Evolutionary conservation across 1,140 invertebrate species (phyloP), one percentile per base, ranked within the genome.

Genomic region (Hycleus cichorii): DNA sequence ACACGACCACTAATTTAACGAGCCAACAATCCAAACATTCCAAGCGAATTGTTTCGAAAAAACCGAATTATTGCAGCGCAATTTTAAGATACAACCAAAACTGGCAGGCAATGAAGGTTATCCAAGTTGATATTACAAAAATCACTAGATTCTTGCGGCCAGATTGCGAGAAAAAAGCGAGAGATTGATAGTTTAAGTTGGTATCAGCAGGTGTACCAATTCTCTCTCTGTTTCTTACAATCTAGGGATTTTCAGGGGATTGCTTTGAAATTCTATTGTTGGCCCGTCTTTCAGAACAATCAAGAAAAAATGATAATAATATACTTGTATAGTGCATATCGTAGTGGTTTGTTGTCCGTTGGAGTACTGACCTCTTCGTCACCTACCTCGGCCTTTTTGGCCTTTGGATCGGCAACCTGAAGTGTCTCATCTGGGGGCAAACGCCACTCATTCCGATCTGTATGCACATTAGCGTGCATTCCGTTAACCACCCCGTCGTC

Each of bases 341-440:
- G 11, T 42, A 55, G 52, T 55, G 52, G 52, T 47, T 45, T 45
- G 27, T 45, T 39, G 27, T 45, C 44, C 12, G n/a, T 40, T 59
- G 49, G 68, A 69, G 71, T 73, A 74, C 73, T 74, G 71, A 74
- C 73, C 73, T 74, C 73, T 66, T 74, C 73, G 60, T 68, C 67
- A 74, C 73, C 73, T 74, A 80, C 78, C 78, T 81, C 84, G 67
- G 83, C 83, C 74, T 88, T 85, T 72, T 90, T 90, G 71, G 83
- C 82, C 76, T 89, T 86, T 64, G 87, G 84, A 79, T 90, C 88
- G 76, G 84, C 87, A 72, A 91, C 89, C 77, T 91, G 89, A 64
- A 91, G 82, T 63, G 89, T 91, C 79, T 91, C 89, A 78, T 91
- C 89, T 64, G 88, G 89, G 74, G 88, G 88, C 74, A 91, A 78